Evolutionary conservation across 2,797 vertebrate genomes (phyloP).

Genomic region (Neopelma chrysocephalum): DNA sequence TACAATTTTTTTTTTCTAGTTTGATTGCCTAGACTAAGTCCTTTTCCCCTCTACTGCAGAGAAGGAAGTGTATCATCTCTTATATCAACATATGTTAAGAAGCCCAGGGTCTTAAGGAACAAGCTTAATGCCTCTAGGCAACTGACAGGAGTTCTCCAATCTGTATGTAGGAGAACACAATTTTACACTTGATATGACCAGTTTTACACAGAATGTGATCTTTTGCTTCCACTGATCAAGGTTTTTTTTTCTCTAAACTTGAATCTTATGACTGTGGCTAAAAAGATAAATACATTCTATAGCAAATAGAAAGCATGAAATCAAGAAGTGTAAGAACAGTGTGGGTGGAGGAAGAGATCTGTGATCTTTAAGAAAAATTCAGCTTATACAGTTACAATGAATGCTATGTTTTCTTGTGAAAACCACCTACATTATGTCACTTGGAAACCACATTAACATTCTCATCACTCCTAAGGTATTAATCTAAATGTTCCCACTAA

Average conservation of each 20-base stretch:
- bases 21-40: neutral
- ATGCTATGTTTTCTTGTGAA: constrained; percentile 45
- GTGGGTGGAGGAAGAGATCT: constrained; percentile 51
- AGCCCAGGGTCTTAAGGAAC: neutral
- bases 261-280: neutral
- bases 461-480: constrained; percentile 38
- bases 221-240: neutral
- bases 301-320: constrained; percentile 43
- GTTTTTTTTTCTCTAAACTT: neutral
- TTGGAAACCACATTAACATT: constrained; percentile 51
- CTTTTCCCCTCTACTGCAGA: neutral
- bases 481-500: constrained; percentile 18
- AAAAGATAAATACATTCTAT: constrained; percentile 35
- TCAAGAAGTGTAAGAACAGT: constrained; percentile 58
- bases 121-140: neutral
- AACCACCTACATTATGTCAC: constrained; percentile 58
- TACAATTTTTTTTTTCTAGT: neutral
- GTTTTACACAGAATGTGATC: neutral
- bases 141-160: neutral
- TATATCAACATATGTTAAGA: constrained; percentile 12
- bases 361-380: constrained; percentile 59
- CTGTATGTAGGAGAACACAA: neutral
- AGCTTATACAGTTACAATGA: constrained; percentile 61
- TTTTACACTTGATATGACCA: constrained; percentile 14
- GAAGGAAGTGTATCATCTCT: neutral